These are phyloP conservation scores for Podargus strigoides DNA, from an alignment of 2,797 vertebrate genomes.

Conservation along the genomic window DNA sequence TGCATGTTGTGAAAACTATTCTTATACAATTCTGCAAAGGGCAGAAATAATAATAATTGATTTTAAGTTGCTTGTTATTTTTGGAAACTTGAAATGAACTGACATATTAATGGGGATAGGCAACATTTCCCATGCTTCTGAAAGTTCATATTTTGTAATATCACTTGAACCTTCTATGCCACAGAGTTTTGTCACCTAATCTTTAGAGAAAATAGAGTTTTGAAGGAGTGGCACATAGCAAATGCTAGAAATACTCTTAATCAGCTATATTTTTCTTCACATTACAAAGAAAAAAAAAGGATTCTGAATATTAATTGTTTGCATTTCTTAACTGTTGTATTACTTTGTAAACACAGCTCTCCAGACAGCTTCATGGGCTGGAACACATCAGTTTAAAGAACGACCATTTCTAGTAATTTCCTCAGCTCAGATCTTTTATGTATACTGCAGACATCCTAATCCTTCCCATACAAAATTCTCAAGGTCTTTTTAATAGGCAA, in stretches of 20 bases:
- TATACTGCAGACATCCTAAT: neutral
- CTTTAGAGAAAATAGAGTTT: neutral
- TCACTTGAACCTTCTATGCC: neutral
- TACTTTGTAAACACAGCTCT: neutral
- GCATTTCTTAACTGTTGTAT: neutral
- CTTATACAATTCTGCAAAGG: constrained; percentile 18
- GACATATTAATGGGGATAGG: neutral
- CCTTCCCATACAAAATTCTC: neutral
- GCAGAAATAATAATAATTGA: constrained; percentile 27
- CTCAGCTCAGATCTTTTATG: neutral
- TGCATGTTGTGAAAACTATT: constrained; percentile 4
- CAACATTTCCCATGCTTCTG: constrained; percentile 10
- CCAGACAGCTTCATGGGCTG: neutral
- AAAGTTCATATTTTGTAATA: constrained; percentile 19
- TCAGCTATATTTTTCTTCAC: neutral
- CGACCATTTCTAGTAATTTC: neutral
- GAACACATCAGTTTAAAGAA: neutral
- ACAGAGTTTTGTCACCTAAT: neutral
- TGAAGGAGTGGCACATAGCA: neutral
- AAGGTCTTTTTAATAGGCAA: constrained; percentile 17
- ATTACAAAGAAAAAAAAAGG: neutral
- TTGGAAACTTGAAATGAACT: constrained; percentile 10
- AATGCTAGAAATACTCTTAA: neutral
- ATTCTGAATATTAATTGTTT: neutral
- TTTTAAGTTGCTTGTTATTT: constrained; percentile 11